These are phyloP conservation scores for Homalodisca vitripennis DNA, from an alignment of 1,140 invertebrate species.

Conservation along the genomic window DNA sequence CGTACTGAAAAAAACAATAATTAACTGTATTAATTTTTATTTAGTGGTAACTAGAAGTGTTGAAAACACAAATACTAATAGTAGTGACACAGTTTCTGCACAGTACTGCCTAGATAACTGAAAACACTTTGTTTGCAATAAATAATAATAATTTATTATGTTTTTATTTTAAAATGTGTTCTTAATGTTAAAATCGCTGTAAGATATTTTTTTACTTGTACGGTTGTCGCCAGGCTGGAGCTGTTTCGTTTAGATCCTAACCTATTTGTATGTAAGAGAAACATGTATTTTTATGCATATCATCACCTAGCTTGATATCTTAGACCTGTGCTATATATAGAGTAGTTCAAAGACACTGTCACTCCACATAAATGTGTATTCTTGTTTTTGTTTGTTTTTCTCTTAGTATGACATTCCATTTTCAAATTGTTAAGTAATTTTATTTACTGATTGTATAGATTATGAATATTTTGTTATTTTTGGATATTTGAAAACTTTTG, in stretches of 20 bases:
- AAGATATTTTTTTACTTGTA: slow-evolving; percentile 36
- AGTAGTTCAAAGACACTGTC: slow-evolving; percentile 22
- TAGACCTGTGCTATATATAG: slow-evolving; percentile 30
- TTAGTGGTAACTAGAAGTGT: slow-evolving; percentile 19
- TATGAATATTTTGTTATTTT: slow-evolving; percentile 22
- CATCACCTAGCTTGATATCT: slow-evolving; percentile 34
- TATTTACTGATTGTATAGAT: slow-evolving; percentile 26
- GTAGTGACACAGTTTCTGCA: slow-evolving; percentile 21
- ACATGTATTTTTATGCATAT: slow-evolving; percentile 36
- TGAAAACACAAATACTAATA: slow-evolving; percentile 22
- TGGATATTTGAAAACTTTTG: slow-evolving; percentile 9
- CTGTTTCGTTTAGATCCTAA: slow-evolving; percentile 24
- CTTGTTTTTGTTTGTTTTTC: not conserved
- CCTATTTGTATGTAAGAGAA: slow-evolving; percentile 34
- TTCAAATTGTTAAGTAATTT: slow-evolving; percentile 27
- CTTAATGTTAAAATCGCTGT: slow-evolving; percentile 33
- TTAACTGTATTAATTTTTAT: slow-evolving; percentile 14
- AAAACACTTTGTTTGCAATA: slow-evolving; percentile 27
- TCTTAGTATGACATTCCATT: slow-evolving; percentile 29
- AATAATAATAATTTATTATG: slow-evolving; percentile 15
- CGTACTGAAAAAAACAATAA: slow-evolving; percentile 24
- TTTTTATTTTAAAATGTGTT: slow-evolving; percentile 14
- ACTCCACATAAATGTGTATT: slow-evolving; percentile 14
- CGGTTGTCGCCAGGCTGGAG: slow-evolving; percentile 25
- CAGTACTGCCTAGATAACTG: slow-evolving; percentile 22